Base-by-base conservation (phyloP, 2,888 invertebrate species). In the Pollenia amentaria region DNA sequence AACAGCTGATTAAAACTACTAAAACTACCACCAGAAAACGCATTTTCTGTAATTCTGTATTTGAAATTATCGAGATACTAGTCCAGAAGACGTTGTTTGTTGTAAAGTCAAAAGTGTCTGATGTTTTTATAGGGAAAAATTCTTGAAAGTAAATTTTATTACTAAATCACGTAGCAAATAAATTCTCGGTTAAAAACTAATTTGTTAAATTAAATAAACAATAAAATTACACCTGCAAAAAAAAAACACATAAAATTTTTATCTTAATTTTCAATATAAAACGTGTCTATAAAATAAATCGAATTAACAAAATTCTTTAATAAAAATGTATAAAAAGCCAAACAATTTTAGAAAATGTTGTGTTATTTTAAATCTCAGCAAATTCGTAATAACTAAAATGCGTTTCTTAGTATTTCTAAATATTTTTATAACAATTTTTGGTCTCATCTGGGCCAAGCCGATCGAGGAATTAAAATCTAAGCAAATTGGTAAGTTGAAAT, bases 121-220 rank as follows among this genome's bases (percentile, higher is more conserved):
- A 4, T 3, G 62, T 62, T 62, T 62, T 42, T 62, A 62, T 62
- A 62, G n/a, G 62, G 4, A 11, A 62, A 62, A 18, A 40, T 11
- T 40, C 10, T 11, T 62, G 9, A 16, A 1, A 60, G 38, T 38
- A 10, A 62, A 4, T 4, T 16, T 16, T 12, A 62, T 6, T 16
- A 62, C 62, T 42, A 40, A 42, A 62, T 40, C 62, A 62, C 62
- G 62, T 62, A 62, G 16, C 10, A 42, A n/a, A 16, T 6, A 38
- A n/a, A 38, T 38, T 38, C n/a, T 14, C 14, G 14, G n/a, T 60
- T 60, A 60, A 29, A 60, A 38, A 21, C 8, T 14, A 40, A n/a
- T 38, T 29, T 60, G 29, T 29, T 6, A 29, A 29, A 8, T 60
- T 57, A 7, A 60, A 38, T 60, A 29, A 38, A 14, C 38, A 60